These are phyloP conservation scores for Bibio marci DNA, from an alignment of 2,888 invertebrate genomes.

Conservation along the genomic window DNA sequence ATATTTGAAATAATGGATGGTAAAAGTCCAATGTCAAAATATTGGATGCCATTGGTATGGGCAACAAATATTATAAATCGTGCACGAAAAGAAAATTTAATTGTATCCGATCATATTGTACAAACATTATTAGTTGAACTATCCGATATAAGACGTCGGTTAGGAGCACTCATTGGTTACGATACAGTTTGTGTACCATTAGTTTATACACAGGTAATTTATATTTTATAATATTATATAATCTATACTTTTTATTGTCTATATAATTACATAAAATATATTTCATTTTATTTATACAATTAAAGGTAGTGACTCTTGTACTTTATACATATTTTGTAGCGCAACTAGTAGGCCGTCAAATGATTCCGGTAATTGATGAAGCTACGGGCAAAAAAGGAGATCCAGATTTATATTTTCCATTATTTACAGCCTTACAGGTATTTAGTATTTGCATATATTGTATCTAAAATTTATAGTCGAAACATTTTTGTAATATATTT, in stretches of 20 bases:
- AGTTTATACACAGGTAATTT: conserved; percentile 72
- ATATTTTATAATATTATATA: not conserved
- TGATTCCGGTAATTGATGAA: conserved; percentile 40
- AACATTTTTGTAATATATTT: no score
- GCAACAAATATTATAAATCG: conserved; percentile 82
- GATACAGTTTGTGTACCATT: conserved; percentile 85
- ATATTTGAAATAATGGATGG: conserved; percentile 81
- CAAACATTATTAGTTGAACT: conserved; percentile 79
- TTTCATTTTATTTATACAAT: conserved; percentile 13
- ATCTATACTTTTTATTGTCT: not conserved
- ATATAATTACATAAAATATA: not conserved
- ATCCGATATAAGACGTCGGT: conserved; percentile 68
- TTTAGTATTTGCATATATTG: no score
- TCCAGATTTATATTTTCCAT: conserved; percentile 74
- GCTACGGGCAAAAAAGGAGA: conserved; percentile 37
- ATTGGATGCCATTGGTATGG: conserved; percentile 90
- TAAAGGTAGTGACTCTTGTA: conserved; percentile 80
- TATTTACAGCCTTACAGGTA: conserved; percentile 81
- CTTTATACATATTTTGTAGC: conserved; percentile 84
- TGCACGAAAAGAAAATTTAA: conserved; percentile 67
- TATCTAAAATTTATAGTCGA: no score
- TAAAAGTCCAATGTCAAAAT: conserved; percentile 78
- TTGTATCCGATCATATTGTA: conserved; percentile 79
- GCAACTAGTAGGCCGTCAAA: conserved; percentile 73
- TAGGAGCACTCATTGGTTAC: conserved; percentile 75